Conservation (phyloP, 1,140 invertebrate genomes). For the Triops longicaudatus region DNA sequence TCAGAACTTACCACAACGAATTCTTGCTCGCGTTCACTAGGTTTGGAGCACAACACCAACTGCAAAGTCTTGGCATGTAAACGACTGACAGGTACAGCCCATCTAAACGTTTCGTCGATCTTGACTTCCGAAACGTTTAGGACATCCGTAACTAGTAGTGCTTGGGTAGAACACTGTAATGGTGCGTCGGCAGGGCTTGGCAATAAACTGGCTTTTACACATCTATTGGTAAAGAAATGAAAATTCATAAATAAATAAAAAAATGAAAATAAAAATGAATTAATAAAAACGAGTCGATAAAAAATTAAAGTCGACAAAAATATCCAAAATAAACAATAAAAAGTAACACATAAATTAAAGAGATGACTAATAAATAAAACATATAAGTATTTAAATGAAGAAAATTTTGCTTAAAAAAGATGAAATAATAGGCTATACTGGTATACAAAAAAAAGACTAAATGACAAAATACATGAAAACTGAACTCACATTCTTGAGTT, state of each 20-base stretch:
- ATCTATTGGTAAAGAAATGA: slow-evolving; percentile 47
- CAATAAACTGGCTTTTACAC: slow-evolving; percentile 67
- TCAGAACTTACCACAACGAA: slow-evolving; percentile 59
- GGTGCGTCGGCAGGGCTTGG: slow-evolving; percentile 49
- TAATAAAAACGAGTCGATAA: background rate
- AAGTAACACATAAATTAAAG: too few species aligned
- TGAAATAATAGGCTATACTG: background rate
- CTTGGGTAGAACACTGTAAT: slow-evolving; percentile 61
- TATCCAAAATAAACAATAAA: too few species aligned
- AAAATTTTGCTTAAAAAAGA: too few species aligned
- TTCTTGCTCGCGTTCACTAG: slow-evolving; percentile 54
- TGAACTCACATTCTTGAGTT: slow-evolving; percentile 62
- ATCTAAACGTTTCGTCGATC: slow-evolving; percentile 69
- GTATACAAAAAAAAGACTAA: slow-evolving; percentile 20
- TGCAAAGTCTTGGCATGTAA: slow-evolving; percentile 78
- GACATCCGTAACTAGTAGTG: slow-evolving; percentile 39
- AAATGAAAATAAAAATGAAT: slow-evolving; percentile 31
- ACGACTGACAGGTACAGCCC: slow-evolving; percentile 62
- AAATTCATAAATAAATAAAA: slow-evolving; percentile 31
- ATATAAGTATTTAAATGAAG: too few species aligned
- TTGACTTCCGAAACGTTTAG: slow-evolving; percentile 65
- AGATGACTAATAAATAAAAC: too few species aligned
- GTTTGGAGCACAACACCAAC: slow-evolving; percentile 69
- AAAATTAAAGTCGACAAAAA: background rate
- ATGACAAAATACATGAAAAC: slow-evolving; percentile 33